Conservation (phyloP, 2,888 invertebrate species). For the Plebejus anna region DNA sequence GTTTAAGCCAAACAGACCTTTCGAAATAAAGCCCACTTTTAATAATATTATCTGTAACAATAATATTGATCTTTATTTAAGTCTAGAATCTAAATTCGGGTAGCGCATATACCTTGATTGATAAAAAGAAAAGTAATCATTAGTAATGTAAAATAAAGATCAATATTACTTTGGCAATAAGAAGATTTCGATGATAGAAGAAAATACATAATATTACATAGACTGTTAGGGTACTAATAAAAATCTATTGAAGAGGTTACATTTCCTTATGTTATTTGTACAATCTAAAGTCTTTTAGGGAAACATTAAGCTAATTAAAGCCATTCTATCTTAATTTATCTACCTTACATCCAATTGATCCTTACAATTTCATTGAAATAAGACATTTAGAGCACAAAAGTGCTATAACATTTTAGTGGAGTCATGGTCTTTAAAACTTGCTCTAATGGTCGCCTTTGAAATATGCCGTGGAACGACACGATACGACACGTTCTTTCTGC, state of each 20-base stretch:
- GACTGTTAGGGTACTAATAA: slow-evolving; percentile 22
- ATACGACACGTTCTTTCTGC: background rate
- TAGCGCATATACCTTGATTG: background rate
- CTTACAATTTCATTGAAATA: slow-evolving; percentile 31
- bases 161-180: slow-evolving; percentile 9
- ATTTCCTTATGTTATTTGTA: slow-evolving; percentile 54
- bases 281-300: slow-evolving; percentile 72
- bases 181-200: slow-evolving; percentile 38
- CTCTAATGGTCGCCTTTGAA: background rate
- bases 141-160: slow-evolving; percentile 27
- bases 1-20: background rate
- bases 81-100: background rate
- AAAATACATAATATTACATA: slow-evolving; percentile 34
- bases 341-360: slow-evolving; percentile 43
- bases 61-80: background rate
- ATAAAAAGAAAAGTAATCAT: background rate
- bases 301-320: slow-evolving; percentile 77
- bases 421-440: slow-evolving; percentile 15
- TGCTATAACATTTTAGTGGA: slow-evolving; percentile 29
- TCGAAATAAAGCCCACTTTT: background rate
- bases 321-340: slow-evolving; percentile 65
- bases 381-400: slow-evolving; percentile 30
- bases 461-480: background rate
- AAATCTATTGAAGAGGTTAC: slow-evolving; percentile 38
- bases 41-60: background rate